Evolutionary conservation across 2,797 vertebrate genomes (phyloP), one percentile per base, ranked within the genome.

Genomic region (Sebastes steindachneri): DNA sequence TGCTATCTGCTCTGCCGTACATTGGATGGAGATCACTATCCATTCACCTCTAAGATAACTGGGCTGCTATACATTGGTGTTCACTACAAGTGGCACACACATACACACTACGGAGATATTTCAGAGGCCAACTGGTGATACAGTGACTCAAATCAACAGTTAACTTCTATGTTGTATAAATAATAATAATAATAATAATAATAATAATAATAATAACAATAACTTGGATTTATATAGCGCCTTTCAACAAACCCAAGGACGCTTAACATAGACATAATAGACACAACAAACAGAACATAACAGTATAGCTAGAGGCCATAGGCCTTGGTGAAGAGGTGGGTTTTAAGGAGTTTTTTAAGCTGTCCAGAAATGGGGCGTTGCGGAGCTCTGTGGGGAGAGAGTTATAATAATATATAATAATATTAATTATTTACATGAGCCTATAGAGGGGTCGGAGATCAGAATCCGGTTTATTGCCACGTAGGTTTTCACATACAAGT

Each of bases 21-120:
- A 84, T 28, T 82, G 82, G 75, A 86, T 88, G 77, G 73, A 80
- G 77, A 88, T 91, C 45, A 51, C 14, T 77, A 89, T 90, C 83
- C 10, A 37, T 77, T 77, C 63, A 85, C 26, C n/a, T 62, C 21
- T 67, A 65, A 17, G 68, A 88, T 41, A 74, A 62, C 33, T 8
- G 35, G 21, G 33, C 14, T 64, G 45, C 9, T 63, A 48, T 29
- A 77, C 4, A 9, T 9, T 51, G 60, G 8, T 67, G 67, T 25
- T 64, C 21, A 76, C 35, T 37, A 37, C 12, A 14, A 33, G 19
- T 59, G 37, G 68, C 60, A 67, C 55, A 59, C 17, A 54, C 35
- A 37, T 3, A 37, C 7, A 21, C 65, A 75, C 11, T 21, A 7
- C 19, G 33, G 5, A 69, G 7, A 71, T 11, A 68, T 67, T 59